phyloP scores from a whole-genome alignment of 2,113 vertebrate genomes.

The Archocentrus centrarchus region DNA sequence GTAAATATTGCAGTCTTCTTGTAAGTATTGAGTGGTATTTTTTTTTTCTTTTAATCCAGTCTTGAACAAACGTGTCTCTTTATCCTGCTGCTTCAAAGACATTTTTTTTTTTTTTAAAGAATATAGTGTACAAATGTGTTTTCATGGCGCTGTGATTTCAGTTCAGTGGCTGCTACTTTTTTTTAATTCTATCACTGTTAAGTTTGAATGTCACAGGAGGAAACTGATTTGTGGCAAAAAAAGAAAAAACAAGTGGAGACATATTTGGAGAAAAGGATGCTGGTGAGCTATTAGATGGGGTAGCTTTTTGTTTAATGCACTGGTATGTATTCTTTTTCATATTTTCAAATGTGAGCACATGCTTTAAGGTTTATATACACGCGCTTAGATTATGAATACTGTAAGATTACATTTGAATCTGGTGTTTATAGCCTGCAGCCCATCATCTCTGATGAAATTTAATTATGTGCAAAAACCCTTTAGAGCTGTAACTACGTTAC shows the following conservation, averaged over 20 bases:
- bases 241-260: not conserved
- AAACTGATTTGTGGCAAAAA: not conserved
- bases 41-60: not conserved
- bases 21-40: not conserved
- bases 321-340: too few relatives aligned
- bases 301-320: not conserved
- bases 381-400: too few relatives aligned
- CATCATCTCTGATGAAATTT: not conserved
- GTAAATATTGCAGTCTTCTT: not conserved
- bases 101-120: not conserved
- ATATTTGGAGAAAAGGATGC: constrained; percentile 2
- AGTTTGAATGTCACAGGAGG: not conserved
- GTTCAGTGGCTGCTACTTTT: not conserved
- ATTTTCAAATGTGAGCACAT: too few relatives aligned
- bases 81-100: not conserved
- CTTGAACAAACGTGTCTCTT: not conserved
- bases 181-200: not conserved
- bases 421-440: not conserved
- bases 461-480: not conserved
- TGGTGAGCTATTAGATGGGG: not conserved
- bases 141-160: not conserved
- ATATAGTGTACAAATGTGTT: not conserved
- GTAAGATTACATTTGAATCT: too few relatives aligned
- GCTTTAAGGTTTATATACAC: too few relatives aligned
- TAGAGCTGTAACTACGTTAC: not conserved